Conservation (phyloP, 1,140 invertebrate genomes). For the Diorhabda sublineata region DNA sequence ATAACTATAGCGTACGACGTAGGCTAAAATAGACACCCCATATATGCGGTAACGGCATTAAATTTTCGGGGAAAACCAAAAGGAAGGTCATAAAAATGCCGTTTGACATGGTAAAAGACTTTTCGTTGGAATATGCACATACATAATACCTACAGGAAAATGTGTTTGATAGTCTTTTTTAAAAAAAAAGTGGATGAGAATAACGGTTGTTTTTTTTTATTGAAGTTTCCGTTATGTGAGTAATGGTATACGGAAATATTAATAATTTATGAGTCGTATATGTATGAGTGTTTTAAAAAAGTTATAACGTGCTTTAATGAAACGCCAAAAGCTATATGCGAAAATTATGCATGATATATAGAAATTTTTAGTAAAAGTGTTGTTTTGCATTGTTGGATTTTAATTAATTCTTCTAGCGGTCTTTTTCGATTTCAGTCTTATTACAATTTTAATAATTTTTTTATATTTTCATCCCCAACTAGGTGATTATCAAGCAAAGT, state of each 20-base stretch:
- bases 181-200: not conserved
- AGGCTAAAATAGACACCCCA: not conserved
- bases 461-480: too few species aligned
- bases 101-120: slow-evolving; percentile 2
- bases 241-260: not conserved
- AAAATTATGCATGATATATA: too few species aligned
- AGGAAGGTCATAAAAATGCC: not conserved
- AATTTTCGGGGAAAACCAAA: slow-evolving; percentile 1
- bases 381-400: too few species aligned
- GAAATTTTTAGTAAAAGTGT: too few species aligned
- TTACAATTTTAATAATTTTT: too few species aligned
- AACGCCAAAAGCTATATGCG: too few species aligned
- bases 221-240: not conserved
- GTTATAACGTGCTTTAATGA: too few species aligned
- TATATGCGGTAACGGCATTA: not conserved
- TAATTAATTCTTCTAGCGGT: too few species aligned
- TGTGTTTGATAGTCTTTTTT: not conserved
- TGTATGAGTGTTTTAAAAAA: too few species aligned
- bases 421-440: too few species aligned
- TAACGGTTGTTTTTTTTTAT: not conserved
- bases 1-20: not conserved
- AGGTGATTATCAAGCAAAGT: too few species aligned
- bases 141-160: not conserved
- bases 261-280: too few species aligned
- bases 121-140: not conserved